Base-by-base conservation (phyloP, 2,797 vertebrate genomes). In the Enteromius trimaculatus region DNA sequence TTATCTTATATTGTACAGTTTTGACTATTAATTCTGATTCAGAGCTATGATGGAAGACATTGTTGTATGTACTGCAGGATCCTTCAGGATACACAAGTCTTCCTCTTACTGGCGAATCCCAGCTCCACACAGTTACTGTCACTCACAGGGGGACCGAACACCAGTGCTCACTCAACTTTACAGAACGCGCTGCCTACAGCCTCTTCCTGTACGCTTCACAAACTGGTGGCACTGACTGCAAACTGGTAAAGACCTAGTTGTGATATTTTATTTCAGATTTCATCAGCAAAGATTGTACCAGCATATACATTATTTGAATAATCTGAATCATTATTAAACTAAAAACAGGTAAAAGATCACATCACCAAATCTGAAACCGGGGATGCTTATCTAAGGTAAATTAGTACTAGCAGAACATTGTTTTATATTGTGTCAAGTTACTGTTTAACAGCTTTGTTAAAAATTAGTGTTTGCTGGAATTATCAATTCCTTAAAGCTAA, bases 181-280 rank as follows among this genome's bases (percentile, higher is more conserved):
- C 88, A 3, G 91, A 96, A 82, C 87, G 92, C 78, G 90, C 88
- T 51, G 91, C 93, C 70, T 97, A 97, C 90, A 97, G 92, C 81
- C 92, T 99, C 86, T 83, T 97, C 86, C 53, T 98, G 77, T 90
- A 87, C 89, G 11, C 77, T n/a, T 26, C 6, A 34, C 37, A 82
- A 23, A 11, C 14, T 34, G 16, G 3, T 55, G 58, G 4, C 4
- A 53, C 83, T 47, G 77, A 29, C 1, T 98, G 95, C 87, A 88
- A 14, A 85, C 92, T 96, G 87, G 98, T 98, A 89, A 96, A 96
- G 93, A 8, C 1, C 39, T 51, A 29, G 3, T 34, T 49, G 37
- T 44, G 5, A 47, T 29, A 37, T 70, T 49, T 39, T 5, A 13
- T 77, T 69, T n/a, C 42, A 17, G 21, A 76, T 66, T 55, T 44